Evolutionary conservation across 2,888 invertebrate genomes (phyloP).

Genomic region (Agapetus fuscipes): DNA sequence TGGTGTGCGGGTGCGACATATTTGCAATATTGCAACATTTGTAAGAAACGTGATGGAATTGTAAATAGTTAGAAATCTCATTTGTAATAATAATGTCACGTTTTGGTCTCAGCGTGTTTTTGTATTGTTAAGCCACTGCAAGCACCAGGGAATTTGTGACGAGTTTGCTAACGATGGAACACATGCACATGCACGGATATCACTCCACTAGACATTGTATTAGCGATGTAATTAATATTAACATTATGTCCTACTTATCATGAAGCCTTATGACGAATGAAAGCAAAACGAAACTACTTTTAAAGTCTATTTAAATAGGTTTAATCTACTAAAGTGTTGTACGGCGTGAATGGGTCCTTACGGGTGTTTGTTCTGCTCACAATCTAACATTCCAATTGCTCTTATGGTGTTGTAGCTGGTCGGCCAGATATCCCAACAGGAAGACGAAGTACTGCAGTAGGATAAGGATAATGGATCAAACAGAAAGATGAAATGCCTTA

Average conservation of each 20-base stretch:
- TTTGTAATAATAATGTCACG: conserved; percentile 5
- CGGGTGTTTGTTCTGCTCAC: conserved; percentile 15
- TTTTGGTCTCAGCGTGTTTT: conserved; percentile 10
- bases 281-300: conserved; percentile 12
- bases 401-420: conserved; percentile 16
- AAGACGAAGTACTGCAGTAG: no score
- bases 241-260: conserved; percentile 2
- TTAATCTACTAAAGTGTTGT: conserved; percentile 11
- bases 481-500: conserved; percentile 16
- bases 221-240: background rate
- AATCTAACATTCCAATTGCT: conserved; percentile 19
- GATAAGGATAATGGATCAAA: no score
- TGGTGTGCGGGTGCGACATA: no score
- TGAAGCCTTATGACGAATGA: conserved; percentile 17
- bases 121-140: conserved; percentile 29
- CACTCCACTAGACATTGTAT: conserved; percentile 9
- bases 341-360: conserved; percentile 8
- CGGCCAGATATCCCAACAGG: no score
- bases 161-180: conserved; percentile 13
- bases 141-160: conserved; percentile 36
- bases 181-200: conserved; percentile 16
- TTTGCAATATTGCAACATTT: no score
- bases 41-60: no score
- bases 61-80: background rate
- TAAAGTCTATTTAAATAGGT: conserved; percentile 14